These are phyloP conservation scores for Spialia ferax DNA, from an alignment of 2,888 invertebrate species.

Conservation along the genomic window DNA sequence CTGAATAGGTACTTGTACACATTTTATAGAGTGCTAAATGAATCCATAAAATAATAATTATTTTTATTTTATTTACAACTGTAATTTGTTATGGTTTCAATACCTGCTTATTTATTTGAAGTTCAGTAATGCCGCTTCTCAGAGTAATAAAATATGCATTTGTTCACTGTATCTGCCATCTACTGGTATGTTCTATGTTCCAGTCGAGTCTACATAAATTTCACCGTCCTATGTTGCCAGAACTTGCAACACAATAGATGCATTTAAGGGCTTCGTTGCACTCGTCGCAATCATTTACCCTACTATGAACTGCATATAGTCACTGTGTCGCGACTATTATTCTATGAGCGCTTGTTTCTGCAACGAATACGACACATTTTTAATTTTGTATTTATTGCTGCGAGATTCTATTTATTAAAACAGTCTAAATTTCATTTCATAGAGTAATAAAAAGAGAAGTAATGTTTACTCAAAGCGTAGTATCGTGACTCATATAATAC, in stretches of 20 bases:
- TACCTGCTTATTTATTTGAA: neutral
- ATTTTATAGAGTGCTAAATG: no score
- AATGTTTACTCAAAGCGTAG: no score
- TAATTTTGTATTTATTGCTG: no score
- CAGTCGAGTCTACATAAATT: slow-evolving; percentile 6
- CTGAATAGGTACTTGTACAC: no score
- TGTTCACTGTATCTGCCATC: neutral
- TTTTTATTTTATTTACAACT: neutral
- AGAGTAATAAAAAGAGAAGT: no score
- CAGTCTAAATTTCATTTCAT: no score
- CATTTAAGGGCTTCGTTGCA: neutral
- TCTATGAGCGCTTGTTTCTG: no score
- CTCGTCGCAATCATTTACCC: neutral
- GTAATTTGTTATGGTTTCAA: neutral
- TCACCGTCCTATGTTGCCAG: slow-evolving; percentile 12
- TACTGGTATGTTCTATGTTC: no score
- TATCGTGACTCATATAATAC: no score
- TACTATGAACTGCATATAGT: neutral
- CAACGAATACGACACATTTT: no score
- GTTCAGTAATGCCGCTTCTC: neutral
- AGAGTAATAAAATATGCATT: slow-evolving; percentile 7
- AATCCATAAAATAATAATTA: neutral
- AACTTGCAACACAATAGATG: slow-evolving; percentile 16
- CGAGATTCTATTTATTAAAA: no score
- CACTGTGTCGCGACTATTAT: no score